Conservation (phyloP, 92 coral and sea anemone species). For the Palythoa heliodiscus region DNA sequence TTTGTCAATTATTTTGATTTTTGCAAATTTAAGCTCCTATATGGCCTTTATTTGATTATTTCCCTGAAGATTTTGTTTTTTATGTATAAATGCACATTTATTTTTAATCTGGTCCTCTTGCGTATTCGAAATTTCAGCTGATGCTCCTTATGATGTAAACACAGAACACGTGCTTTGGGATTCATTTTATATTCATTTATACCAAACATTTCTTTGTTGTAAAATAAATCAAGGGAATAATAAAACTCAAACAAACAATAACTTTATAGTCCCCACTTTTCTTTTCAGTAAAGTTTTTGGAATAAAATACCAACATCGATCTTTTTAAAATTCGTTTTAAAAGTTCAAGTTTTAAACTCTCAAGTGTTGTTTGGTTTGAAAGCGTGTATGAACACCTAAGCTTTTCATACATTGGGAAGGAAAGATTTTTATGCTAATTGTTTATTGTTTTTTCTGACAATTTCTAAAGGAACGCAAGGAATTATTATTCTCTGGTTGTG, state of each 20-base stretch:
- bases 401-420: background rate
- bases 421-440: too few relatives aligned
- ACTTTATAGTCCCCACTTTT: background rate
- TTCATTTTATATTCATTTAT: conserved; percentile 26
- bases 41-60: background rate
- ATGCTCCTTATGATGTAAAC: conserved; percentile 14
- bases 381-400: background rate
- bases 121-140: conserved; percentile 37
- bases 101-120: background rate
- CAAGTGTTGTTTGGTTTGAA: background rate
- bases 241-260: background rate
- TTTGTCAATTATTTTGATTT: background rate
- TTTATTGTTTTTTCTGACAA: too few relatives aligned
- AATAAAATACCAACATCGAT: background rate
- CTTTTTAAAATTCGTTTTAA: background rate
- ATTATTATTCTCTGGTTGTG: too few relatives aligned
- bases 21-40: background rate
- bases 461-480: too few relatives aligned
- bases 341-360: too few relatives aligned
- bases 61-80: background rate
- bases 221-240: conserved; percentile 10
- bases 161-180: conserved; percentile 27
- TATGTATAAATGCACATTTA: background rate
- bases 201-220: background rate
- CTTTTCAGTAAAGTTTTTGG: background rate